A percentile compares a stretch with the other conserved stretches of the same genome.
phyloP scores from a whole-genome alignment of 2,797 vertebrate species.

The Nyctalus aviator region DNA sequence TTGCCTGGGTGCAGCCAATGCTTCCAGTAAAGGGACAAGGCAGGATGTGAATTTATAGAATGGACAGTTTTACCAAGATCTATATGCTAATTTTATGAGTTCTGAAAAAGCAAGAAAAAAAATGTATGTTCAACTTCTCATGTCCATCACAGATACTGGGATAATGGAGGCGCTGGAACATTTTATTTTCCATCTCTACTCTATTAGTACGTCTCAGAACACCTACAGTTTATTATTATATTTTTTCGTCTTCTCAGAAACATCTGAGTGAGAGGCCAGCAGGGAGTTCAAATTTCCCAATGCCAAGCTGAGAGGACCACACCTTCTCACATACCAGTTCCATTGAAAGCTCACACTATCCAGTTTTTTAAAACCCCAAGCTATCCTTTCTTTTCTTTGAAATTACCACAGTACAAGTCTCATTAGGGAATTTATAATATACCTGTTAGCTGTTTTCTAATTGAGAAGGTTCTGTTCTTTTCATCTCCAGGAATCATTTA shows the following conservation, averaged over 20 bases:
- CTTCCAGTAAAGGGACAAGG: background rate
- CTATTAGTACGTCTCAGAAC: background rate
- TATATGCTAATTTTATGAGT: background rate
- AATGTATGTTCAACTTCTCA: background rate
- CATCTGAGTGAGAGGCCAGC: background rate
- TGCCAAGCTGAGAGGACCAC: background rate
- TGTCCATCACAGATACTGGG: background rate
- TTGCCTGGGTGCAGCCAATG: background rate
- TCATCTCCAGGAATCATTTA: slow-evolving; percentile 35
- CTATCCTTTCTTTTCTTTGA: background rate
- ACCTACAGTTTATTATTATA: background rate
- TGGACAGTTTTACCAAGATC: background rate
- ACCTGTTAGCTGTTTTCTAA: slow-evolving; percentile 41
- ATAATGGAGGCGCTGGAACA: background rate
- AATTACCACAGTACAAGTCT: slow-evolving; percentile 3
- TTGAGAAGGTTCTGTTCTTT: slow-evolving; percentile 64
- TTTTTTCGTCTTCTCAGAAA: background rate
- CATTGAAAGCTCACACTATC: background rate
- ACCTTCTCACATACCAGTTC: background rate
- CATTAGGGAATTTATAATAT: slow-evolving; percentile 38
- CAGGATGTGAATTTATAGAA: background rate
- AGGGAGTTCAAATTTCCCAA: background rate
- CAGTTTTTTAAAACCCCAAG: background rate
- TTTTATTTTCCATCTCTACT: background rate
- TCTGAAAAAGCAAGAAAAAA: slow-evolving; percentile 9